Conservation (phyloP, 1,140 invertebrate species). For the Drosophila setifemur region DNA sequence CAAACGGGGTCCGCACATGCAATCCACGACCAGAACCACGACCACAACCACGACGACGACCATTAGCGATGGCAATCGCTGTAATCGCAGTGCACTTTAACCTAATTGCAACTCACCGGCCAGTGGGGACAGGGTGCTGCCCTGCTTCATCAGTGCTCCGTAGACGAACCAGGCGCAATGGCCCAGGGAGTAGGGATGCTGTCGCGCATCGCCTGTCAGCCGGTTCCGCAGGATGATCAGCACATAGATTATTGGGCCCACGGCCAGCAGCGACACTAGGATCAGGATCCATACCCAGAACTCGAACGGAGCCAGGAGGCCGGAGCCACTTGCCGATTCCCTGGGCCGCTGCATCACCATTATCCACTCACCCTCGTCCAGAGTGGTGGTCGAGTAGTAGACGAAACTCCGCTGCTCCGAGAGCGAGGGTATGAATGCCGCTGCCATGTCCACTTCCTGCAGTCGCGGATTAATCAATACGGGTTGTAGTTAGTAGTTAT, state of each 20-base stretch:
- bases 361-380: slow-evolving; percentile 89
- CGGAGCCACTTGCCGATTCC: slow-evolving; percentile 91
- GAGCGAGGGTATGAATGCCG: slow-evolving; percentile 89
- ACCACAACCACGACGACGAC: too few relatives aligned
- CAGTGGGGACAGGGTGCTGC: slow-evolving; percentile 89
- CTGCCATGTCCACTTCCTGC: slow-evolving; percentile 87
- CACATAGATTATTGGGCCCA: slow-evolving; percentile 91
- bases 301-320: slow-evolving; percentile 91
- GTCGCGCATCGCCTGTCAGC: slow-evolving; percentile 84
- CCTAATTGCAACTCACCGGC: slow-evolving; percentile 85
- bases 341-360: slow-evolving; percentile 90
- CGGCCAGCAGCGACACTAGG: slow-evolving; percentile 87
- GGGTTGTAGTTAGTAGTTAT: neutral
- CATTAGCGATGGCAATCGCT: slow-evolving; percentile 56
- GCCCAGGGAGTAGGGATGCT: slow-evolving; percentile 85
- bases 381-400: slow-evolving; percentile 85
- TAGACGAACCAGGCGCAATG: slow-evolving; percentile 94
- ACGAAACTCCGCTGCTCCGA: slow-evolving; percentile 84
- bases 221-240: slow-evolving; percentile 86
- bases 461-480: too few relatives aligned
- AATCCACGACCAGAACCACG: slow-evolving; percentile 3
- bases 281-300: slow-evolving; percentile 90
- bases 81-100: slow-evolving; percentile 51
- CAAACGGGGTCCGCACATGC: slow-evolving; percentile 59
- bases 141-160: slow-evolving; percentile 93